Evolutionary conservation across 2,113 vertebrate species (phyloP).

Genomic region (Phoxinus phoxinus): DNA sequence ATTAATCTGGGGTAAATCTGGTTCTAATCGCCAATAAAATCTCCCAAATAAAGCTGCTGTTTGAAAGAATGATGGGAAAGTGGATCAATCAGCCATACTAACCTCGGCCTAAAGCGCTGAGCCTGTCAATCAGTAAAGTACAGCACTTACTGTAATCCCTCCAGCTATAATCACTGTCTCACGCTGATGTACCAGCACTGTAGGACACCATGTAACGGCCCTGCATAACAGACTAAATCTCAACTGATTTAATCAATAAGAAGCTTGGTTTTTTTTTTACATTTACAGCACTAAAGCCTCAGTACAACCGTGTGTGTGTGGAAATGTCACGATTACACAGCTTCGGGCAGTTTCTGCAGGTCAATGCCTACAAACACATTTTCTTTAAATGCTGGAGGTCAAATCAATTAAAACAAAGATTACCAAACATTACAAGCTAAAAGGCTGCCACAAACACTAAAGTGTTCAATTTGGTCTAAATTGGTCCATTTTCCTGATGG

Average conservation of each 20-base stretch:
- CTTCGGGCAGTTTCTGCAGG: conserved; percentile 29
- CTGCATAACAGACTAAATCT: conserved; percentile 71
- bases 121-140: conserved; percentile 72
- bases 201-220: conserved; percentile 49
- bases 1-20: conserved; percentile 5
- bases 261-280: conserved; percentile 65
- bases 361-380: conserved; percentile 4
- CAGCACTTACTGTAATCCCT: conserved; percentile 71
- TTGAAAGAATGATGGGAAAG: conserved; percentile 59
- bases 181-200: conserved; percentile 47
- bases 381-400: not conserved
- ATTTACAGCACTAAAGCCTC: conserved; percentile 64
- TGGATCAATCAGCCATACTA: conserved; percentile 56
- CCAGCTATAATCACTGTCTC: conserved; percentile 68
- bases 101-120: conserved; percentile 55
- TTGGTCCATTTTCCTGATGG: not conserved
- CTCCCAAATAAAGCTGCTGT: conserved; percentile 2
- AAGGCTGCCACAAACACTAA: not conserved
- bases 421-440: not conserved
- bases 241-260: conserved; percentile 79
- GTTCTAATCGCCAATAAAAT: not conserved
- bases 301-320: conserved; percentile 37
- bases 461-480: not conserved
- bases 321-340: conserved; percentile 37
- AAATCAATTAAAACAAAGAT: not conserved